Evolutionary conservation across 2,797 vertebrate genomes (phyloP).

Genomic region (Pseudomugil tenellus): DNA sequence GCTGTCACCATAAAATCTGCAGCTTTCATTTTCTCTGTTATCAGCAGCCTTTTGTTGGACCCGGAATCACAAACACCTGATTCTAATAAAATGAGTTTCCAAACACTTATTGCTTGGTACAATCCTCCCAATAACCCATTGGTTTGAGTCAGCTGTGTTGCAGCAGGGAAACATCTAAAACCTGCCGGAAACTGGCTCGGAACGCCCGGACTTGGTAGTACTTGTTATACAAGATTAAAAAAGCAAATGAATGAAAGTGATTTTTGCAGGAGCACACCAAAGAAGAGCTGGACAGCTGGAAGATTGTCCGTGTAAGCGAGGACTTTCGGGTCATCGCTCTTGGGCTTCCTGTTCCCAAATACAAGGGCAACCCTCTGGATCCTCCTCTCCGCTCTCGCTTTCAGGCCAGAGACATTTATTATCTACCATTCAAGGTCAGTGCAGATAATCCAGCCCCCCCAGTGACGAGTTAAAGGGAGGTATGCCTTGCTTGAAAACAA

Average conservation of each 20-base stretch:
- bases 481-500: too few species aligned
- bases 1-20: conserved; percentile 12
- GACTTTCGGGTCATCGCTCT: conserved; percentile 97
- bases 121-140: too few species aligned
- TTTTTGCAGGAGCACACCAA: conserved; percentile 89
- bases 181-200: too few species aligned
- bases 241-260: background rate
- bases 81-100: too few species aligned
- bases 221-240: too few species aligned
- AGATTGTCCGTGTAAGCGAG: conserved; percentile 96
- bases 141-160: too few species aligned
- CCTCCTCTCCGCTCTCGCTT: conserved; percentile 97
- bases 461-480: background rate
- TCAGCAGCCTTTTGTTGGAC: too few species aligned
- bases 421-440: conserved; percentile 93
- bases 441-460: background rate
- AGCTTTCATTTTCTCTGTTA: conserved; percentile 4
- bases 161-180: too few species aligned
- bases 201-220: too few species aligned
- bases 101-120: too few species aligned
- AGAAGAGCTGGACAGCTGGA: conserved; percentile 91
- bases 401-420: conserved; percentile 95
- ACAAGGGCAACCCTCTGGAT: conserved; percentile 94
- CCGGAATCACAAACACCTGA: too few species aligned
- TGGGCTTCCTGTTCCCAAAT: conserved; percentile 94